Conservation (phyloP, 1,140 invertebrate species). For the Mycetomoellerius zeteki region DNA sequence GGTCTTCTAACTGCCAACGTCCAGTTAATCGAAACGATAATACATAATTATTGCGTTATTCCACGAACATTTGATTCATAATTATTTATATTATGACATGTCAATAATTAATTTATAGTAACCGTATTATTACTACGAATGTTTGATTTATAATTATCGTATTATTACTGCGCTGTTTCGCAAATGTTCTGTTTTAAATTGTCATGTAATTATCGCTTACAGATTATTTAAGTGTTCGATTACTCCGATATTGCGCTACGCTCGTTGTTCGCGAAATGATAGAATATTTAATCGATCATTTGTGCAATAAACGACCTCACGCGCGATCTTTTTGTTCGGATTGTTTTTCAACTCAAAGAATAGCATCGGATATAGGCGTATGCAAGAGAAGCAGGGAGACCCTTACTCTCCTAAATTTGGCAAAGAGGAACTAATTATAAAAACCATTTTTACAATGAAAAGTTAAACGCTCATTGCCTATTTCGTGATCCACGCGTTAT, state of each 20-base stretch:
- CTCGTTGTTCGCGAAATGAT: slow-evolving; percentile 10
- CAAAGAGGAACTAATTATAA: no score
- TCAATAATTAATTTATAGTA: slow-evolving; percentile 29
- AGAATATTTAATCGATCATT: background rate
- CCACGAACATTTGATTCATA: slow-evolving; percentile 12
- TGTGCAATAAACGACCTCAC: background rate
- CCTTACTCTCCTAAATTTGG: no score
- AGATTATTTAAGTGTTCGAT: slow-evolving; percentile 37
- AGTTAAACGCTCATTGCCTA: no score
- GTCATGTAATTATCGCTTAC: background rate
- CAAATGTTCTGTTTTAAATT: slow-evolving; percentile 14
- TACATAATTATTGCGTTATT: slow-evolving; percentile 6
- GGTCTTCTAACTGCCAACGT: background rate
- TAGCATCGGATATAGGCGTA: background rate
- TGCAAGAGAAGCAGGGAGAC: no score
- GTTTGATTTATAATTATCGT: slow-evolving; percentile 24
- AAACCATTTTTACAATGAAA: no score
- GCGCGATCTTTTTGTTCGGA: background rate
- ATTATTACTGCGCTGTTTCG: slow-evolving; percentile 2
- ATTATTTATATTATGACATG: slow-evolving; percentile 4
- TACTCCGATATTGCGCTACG: background rate
- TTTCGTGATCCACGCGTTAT: no score
- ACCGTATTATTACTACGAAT: slow-evolving; percentile 4
- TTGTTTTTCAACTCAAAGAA: background rate
- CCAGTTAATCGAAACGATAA: background rate